Evolutionary conservation across 2,797 vertebrate species (phyloP), one percentile per base, ranked within the genome.

Genomic region (Xiphophorus birchmanni): DNA sequence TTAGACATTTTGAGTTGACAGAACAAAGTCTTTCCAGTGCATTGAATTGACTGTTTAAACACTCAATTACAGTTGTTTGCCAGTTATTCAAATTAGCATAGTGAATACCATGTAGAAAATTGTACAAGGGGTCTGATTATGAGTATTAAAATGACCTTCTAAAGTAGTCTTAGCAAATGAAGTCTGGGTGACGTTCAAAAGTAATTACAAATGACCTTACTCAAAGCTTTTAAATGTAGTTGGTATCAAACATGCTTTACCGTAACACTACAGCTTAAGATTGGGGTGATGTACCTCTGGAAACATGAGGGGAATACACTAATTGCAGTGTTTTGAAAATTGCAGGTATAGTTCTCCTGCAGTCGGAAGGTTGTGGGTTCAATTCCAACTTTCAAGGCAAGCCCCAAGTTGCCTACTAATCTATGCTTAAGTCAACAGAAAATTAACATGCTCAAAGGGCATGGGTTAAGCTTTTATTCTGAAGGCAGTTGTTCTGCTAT

Each of bases 1-100:
- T 81, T 87, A 21, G 79, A 73, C 63, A 73, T 82, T 81, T 87
- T 74, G 54, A 85, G 87, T 72, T 86, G 81, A 84, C 85, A 81
- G 82, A 23, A 58, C 0, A 35, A 54, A 52, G 50, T 56, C 2
- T 37, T 65, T 47, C 1, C 21, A 65, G 17, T 65, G 26, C 35
- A 15, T 37, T 75, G 35, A 54, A 52, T n/a, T 54, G 29, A 26
- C 65, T 56, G 40, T 40, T 40, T 74, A n/a, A n/a, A 45, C 5
- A n/a, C 42, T 42, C 21, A 26, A 12, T 44, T 69, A 37, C 32
- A 65, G 63, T 65, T 65, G 63, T 21, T 37, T 2, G 0, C 17
- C 17, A 65, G 35, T 21, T 37, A 18, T 65, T 37, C 35, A 65
- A 65, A 65, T 21, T 4, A 65, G 18, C 63, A 65, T 23, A 65